Base-by-base conservation (phyloP, 1,140 invertebrate genomes). In the Ostrea edulis region DNA sequence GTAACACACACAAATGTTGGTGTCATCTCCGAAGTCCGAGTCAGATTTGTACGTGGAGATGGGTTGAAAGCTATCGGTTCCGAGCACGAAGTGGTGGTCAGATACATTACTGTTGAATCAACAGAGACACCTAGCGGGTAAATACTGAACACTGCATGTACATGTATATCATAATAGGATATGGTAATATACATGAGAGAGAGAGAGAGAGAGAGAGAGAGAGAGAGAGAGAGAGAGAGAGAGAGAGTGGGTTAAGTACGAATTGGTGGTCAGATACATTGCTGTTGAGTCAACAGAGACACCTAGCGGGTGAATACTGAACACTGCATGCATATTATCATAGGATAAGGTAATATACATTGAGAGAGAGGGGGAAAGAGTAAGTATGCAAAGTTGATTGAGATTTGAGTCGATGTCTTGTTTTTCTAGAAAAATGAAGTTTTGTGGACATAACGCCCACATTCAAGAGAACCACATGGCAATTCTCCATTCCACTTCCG, bases 1-100 rank as follows among this genome's bases (percentile, higher is more conserved):
- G 87, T 87, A n/a, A 82, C 89, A 17, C 65, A 88, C 44, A 86
- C 82, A n/a, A 77, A 87, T 14, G 65, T 91, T 25, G 91, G 91
- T 29, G 53, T 58, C 25, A 44, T 91, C 35, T 68, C 87, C 29
- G 65, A 84, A n/a, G 86, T 91, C 83, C 88, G 84, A 81, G 88
- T 91, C 54, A 91, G 71, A 65, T 91, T 88, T 77, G 65, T 88
- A 17, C 51, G 86, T 44, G 88, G 84, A 17, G 14, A 82, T 82
- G 88, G 88, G 17, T 51, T 88, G 0, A 17, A 54, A 0, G 25
- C 86, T 11, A 25, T 86, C 7, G 86, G 86, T 29, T 87, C 86
- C 1, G 17, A 83, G 12, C 62, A 89, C 82, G 87, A 89, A 20
- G 83, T 91, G 51, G 83, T 62, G 35, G 84, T 91, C 1, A 68